Evolutionary conservation across 2,797 vertebrate genomes (phyloP), one percentile per base, ranked within the genome.

Genomic region (Etheostoma nigrum): DNA sequence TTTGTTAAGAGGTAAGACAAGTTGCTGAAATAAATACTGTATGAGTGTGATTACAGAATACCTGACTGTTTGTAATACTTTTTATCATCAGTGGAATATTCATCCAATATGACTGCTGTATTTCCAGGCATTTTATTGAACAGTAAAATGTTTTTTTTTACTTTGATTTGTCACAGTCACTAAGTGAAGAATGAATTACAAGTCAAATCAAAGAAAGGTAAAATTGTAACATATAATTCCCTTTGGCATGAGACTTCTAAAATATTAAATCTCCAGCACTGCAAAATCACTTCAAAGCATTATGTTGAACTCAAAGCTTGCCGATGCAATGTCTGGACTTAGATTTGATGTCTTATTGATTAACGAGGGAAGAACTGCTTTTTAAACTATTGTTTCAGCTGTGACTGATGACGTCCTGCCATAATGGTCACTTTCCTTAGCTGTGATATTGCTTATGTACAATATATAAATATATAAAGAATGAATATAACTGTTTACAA

Each of bases 221-320:
- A 27, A 19, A 27, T 9, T 30, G 7, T 12, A 13, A 42, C 2
- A 19, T 30, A 52, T 12, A 33, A 59, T 58, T 63, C 30, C 25
- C 10, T 42, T 54, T 70, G 54, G 2, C 5, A 1, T 12, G 27
- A 8, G n/a, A 25, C 48, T 45, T 61, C n/a, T 47, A 8, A 55
- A 48, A 70, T 66, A n/a, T 57, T 61, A 30, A 47, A 65, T 69
- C 40, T 47, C 27, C 27, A 27, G 2, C 0, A 0, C 8, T 21
- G 40, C 0, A 53, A 69, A 67, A 44, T 62, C 21, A 44, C 21
- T 30, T 74, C 16, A 69, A 55, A 72, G 30, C 15, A 9, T 53
- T 9, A 14, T 45, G 27, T 48, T 78, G 9, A 59, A 18, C 13
- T 57, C 36, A 5, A 66, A 49, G 30, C 12, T 54, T 21, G n/a